Base-by-base conservation (phyloP, 2,888 invertebrate genomes). In the Eupithecia centaureata region DNA sequence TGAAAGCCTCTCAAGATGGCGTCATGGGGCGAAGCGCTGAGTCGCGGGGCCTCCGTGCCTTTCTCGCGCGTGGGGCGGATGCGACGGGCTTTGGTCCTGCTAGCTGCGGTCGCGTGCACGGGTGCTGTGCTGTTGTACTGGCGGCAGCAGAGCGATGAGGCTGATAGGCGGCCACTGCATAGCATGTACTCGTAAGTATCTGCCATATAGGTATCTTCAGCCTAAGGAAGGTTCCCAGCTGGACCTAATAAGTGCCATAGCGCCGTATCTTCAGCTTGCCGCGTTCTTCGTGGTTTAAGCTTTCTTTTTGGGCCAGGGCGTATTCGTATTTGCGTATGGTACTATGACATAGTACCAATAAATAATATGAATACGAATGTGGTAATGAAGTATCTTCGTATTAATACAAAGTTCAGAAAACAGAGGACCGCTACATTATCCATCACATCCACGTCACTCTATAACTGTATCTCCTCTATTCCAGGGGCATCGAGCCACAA, bases 91-190 rank as follows among this genome's bases (percentile, higher is more conserved):
- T 81, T 95, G 77, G 80, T 94, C 74, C 85, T 94, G 78, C 90
- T 95, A 28, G 94, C 95, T 7, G 91, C 93, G 25, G 92, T 89
- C 61, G 94, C 94, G 38, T 92, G 94, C 78, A 91, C 94, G 56
- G 94, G 93, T 67, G 90, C 94, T 28, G 94, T 94, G 75, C 88
- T 95, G 73, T 89, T 95, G 38, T 95, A 95, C 86, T 95, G 95
- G 95, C 94, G 95, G 67, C 95, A 95, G 85, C 94, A 93, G 82
- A 90, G 82, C 74, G 89, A 93, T 75, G 93, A 87, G 80, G 82
- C 80, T 74, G 87, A 81, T 15, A 83, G 85, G 68, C 73, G 91
- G 5, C 90, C 90, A 3, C 73, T 90, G 72, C 88, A 91, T 74
- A 78, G 75, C 60, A 71, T 86, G 47, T 87, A 88, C 78, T 70